phyloP scores from a whole-genome alignment of 2,113 vertebrate genomes.

The Calidris pygmaea region DNA sequence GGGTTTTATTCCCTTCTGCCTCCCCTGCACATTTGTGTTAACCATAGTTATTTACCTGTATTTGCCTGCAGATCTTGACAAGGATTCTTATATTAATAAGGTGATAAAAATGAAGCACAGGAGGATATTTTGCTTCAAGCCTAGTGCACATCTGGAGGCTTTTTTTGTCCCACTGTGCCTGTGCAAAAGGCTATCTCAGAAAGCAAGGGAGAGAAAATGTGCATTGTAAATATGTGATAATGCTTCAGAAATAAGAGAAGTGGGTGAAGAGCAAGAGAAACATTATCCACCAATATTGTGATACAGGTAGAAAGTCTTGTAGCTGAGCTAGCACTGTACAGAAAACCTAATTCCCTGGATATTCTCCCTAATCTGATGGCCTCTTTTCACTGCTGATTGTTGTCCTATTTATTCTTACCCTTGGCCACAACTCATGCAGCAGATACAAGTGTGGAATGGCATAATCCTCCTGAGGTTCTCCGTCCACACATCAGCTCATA shows the following conservation, averaged over 20 bases:
- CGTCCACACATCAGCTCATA: background rate
- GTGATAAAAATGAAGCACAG: constrained; percentile 34
- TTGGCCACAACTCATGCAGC: background rate
- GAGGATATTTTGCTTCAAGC: constrained; percentile 8
- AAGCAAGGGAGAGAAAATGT: background rate
- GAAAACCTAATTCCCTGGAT: background rate
- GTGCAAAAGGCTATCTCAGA: background rate
- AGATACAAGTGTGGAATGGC: background rate
- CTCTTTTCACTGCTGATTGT: background rate
- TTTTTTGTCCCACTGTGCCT: constrained; percentile 36
- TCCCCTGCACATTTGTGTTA: background rate
- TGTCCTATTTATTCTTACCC: background rate
- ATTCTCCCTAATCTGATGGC: background rate
- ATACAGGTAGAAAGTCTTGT: background rate
- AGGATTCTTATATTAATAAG: background rate
- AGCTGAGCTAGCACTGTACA: background rate
- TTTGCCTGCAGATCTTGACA: constrained; percentile 16
- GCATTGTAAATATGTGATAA: background rate
- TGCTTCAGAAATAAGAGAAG: background rate
- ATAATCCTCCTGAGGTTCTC: background rate
- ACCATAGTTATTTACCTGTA: constrained; percentile 51
- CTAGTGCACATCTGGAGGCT: background rate
- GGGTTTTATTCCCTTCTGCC: background rate
- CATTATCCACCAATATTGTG: background rate
- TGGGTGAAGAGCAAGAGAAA: background rate